Base-by-base conservation (phyloP, 2,888 invertebrate species). In the Pseudeuparius sepicola region DNA sequence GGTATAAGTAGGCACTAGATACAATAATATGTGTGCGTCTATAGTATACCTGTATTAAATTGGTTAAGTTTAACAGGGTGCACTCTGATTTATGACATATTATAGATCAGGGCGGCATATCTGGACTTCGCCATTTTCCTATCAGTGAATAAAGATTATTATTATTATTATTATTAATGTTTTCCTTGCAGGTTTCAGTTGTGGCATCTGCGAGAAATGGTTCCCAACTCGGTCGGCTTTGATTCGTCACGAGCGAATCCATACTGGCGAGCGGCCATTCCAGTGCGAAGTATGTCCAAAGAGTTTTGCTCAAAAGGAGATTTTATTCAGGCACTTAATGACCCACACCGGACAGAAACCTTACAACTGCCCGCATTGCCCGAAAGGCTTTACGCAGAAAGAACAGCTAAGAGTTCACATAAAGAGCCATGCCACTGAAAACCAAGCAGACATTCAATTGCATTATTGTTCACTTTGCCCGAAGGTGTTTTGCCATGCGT, bases 221-320 rank as follows among this genome's bases (percentile, higher is more conserved):
- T 72, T 82, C 53, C 75, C 78, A 6, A 75, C 78, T 2, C 59
- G 68, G 46, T 72, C 76, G 36, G 77, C 77, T n/a, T 62, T 80
- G 15, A 67, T 71, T 24, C 70, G 83, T 1, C 83, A 84, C 57
- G 68, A 68, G 59, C 68, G 78, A 36, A 73, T 74, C 31, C 83
- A 83, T 59, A 74, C 75, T 1, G 78, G 76, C 42, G 70, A 64
- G 43, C 49, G 62, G 25, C 72, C 72, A 2, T 70, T 65, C 48
- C 61, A 64, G 25, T 73, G 72, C 47, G 63, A 64, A 2, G 55
- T 64, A 7, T 78, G 78, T 47, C 67, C 68, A 24, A 68, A 71
- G 41, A 70, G 70, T 30, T 84, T 84, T 57, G 73, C 77, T n/a
- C 84, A 84, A 60, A 75, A 75, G 36, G 79, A 77, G 55, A 78